Evolutionary conservation across 2,113 vertebrate genomes (phyloP).

Genomic region (Mus spicilegus): DNA sequence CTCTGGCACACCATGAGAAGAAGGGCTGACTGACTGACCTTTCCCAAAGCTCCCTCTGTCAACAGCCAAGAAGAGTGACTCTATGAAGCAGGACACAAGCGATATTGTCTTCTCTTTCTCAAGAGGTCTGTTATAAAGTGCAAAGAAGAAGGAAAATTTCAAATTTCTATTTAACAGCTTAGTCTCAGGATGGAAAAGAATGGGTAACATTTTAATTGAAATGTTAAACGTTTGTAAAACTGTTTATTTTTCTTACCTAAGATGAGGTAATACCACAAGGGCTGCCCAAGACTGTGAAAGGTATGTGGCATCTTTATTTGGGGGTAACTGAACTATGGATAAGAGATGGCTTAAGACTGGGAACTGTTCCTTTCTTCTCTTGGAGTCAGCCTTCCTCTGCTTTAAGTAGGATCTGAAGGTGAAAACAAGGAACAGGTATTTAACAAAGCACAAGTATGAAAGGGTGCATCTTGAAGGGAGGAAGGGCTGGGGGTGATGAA

Average conservation of each 20-base stretch:
- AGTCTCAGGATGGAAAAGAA: not conserved
- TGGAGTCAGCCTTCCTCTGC: conserved; percentile 77
- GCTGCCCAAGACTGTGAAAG: conserved; percentile 93
- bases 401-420: conserved; percentile 79
- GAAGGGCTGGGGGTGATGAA: fast-evolving
- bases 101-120: conserved; percentile 86
- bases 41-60: conserved; percentile 86
- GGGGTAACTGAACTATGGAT: conserved; percentile 87
- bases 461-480: not conserved
- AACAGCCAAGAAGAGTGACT: conserved; percentile 88
- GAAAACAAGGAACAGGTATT: not conserved
- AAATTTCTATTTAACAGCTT: not conserved
- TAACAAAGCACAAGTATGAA: not conserved
- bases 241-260: conserved; percentile 89
- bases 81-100: conserved; percentile 85
- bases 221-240: not conserved
- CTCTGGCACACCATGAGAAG: conserved; percentile 48
- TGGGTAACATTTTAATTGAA: not conserved
- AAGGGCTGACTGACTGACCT: conserved; percentile 87
- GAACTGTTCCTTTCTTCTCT: conserved; percentile 70
- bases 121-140: conserved; percentile 88
- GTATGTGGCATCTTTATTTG: conserved; percentile 81
- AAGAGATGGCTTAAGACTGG: conserved; percentile 88
- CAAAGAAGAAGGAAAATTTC: not conserved
- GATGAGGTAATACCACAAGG: conserved; percentile 94